Evolutionary conservation across 2,888 invertebrate genomes (phyloP).

Genomic region (Ectemnius lituratus): DNA sequence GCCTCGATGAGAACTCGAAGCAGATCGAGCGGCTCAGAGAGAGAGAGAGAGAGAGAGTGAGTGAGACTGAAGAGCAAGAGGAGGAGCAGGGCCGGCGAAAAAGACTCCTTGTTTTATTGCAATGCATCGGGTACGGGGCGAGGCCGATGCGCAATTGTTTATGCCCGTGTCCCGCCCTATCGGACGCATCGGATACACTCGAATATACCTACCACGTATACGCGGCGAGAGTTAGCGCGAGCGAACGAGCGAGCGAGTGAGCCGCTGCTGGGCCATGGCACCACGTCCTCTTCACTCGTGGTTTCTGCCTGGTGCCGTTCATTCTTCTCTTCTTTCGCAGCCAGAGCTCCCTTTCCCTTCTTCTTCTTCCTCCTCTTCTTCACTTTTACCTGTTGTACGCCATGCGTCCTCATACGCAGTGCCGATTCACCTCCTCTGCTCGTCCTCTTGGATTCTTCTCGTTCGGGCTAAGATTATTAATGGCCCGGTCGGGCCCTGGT

Average conservation of each 20-base stretch:
- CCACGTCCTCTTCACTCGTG: background rate
- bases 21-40: slow-evolving; percentile 39
- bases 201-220: slow-evolving; percentile 55
- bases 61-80: slow-evolving; percentile 22
- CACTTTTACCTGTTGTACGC: no score
- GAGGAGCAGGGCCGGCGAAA: slow-evolving; percentile 17
- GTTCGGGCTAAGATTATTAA: slow-evolving; percentile 67
- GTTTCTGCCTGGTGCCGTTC: slow-evolving; percentile 34
- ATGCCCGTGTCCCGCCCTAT: slow-evolving; percentile 76
- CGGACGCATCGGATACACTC: slow-evolving; percentile 72
- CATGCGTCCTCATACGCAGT: no score
- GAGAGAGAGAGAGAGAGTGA: slow-evolving; percentile 5
- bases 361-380: slow-evolving; percentile 24
- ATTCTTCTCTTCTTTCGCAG: slow-evolving; percentile 34
- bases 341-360: slow-evolving; percentile 20
- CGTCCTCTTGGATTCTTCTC: slow-evolving; percentile 52
- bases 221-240: slow-evolving; percentile 24
- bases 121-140: slow-evolving; percentile 73
- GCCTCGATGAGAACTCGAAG: slow-evolving; percentile 53
- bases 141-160: slow-evolving; percentile 76
- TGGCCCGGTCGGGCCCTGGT: slow-evolving; percentile 53
- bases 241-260: no score
- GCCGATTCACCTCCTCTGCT: background rate
- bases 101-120: slow-evolving; percentile 67
- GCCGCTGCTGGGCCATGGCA: slow-evolving; percentile 20